These are phyloP conservation scores for Cyclina sinensis DNA, from an alignment of 1,140 invertebrate genomes.

Conservation along the genomic window DNA sequence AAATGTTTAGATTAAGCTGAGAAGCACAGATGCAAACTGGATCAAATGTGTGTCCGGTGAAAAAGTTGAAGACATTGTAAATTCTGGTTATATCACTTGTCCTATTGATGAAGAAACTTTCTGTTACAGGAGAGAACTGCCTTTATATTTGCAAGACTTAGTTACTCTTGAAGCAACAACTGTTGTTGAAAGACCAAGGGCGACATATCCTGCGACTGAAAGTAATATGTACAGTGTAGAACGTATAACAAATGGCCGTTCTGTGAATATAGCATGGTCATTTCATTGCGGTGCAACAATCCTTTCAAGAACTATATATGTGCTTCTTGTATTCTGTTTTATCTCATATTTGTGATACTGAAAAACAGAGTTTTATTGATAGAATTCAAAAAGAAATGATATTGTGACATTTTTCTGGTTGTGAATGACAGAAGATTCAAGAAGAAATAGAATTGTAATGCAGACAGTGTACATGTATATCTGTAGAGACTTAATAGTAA, in stretches of 20 bases:
- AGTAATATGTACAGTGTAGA: slow-evolving; percentile 13
- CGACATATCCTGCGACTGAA: not conserved
- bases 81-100: slow-evolving; percentile 33
- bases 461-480: no score
- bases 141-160: slow-evolving; percentile 55
- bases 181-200: slow-evolving; percentile 16
- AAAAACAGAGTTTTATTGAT: no score
- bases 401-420: no score
- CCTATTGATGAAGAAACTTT: slow-evolving; percentile 36
- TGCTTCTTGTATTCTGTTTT: not conserved
- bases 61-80: not conserved
- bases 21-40: slow-evolving; percentile 44
- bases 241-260: not conserved
- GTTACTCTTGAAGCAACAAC: slow-evolving; percentile 44
- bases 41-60: slow-evolving; percentile 38
- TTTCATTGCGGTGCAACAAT: not conserved
- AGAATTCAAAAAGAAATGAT: no score
- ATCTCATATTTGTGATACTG: not conserved
- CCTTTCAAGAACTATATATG: not conserved
- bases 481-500: no score
- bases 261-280: not conserved
- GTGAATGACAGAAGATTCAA: not conserved
- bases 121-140: slow-evolving; percentile 29
- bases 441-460: no score
- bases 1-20: slow-evolving; percentile 4